Evolutionary conservation across 2,797 vertebrate species (phyloP).

Genomic region (Ctenosaura bakeri): DNA sequence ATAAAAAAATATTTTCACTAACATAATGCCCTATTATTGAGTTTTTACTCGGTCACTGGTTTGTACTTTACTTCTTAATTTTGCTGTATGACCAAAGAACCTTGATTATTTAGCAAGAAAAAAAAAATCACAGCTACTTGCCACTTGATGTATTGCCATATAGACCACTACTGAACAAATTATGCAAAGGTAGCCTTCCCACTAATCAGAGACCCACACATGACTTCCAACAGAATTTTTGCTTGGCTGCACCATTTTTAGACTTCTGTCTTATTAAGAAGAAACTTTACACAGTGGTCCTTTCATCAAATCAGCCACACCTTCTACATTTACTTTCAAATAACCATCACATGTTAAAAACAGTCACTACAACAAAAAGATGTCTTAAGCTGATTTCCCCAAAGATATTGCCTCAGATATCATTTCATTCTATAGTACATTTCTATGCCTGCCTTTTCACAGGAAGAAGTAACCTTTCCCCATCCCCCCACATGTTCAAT

Average conservation of each 20-base stretch:
- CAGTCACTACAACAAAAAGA: not conserved
- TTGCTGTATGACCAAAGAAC: too few species aligned
- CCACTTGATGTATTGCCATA: not conserved
- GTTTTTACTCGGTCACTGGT: too few species aligned
- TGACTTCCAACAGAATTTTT: not conserved
- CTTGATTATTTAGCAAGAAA: too few species aligned
- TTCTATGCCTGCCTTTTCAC: not conserved
- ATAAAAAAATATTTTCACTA: too few species aligned
- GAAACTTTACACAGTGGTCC: not conserved
- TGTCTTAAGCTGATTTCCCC: not conserved
- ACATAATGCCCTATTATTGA: too few species aligned
- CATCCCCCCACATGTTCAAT: not conserved
- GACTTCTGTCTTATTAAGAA: not conserved
- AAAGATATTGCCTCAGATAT: not conserved
- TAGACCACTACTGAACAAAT: not conserved
- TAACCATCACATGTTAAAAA: not conserved
- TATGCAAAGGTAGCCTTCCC: not conserved
- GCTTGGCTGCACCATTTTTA: slow-evolving; percentile 6
- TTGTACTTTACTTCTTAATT: too few species aligned
- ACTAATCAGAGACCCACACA: not conserved
- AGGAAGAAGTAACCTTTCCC: not conserved
- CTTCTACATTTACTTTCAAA: not conserved
- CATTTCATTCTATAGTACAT: not conserved
- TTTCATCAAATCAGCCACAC: not conserved
- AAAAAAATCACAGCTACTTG: not conserved